A percentile compares a stretch with the other conserved stretches of the same genome.
phyloP scores from a whole-genome alignment of 2,797 vertebrate genomes.

The Benthosema pterotum region DNA sequence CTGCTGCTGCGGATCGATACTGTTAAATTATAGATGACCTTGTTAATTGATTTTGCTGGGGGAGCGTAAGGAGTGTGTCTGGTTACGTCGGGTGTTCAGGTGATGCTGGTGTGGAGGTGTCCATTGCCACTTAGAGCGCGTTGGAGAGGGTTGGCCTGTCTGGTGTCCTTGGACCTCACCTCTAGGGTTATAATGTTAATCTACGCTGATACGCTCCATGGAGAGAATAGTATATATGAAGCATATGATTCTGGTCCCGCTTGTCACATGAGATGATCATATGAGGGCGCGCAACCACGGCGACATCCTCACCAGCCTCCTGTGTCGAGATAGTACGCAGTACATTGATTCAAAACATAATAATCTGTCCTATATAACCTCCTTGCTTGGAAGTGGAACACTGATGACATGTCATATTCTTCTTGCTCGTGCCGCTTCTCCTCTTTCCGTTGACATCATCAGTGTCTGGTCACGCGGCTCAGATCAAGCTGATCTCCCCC shows the following conservation, averaged over 20 bases:
- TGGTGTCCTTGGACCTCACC: conserved; percentile 31
- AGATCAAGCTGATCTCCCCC: neutral
- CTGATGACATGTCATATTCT: conserved; percentile 15
- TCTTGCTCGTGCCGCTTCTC: neutral
- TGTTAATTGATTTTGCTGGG: conserved; percentile 69
- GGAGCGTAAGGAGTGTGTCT: conserved; percentile 64
- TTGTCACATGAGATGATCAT: neutral
- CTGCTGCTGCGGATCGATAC: conserved; percentile 59
- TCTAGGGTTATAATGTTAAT: neutral
- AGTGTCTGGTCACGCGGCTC: neutral
- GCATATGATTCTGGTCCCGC: neutral
- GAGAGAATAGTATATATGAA: neutral
- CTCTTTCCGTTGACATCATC: neutral
- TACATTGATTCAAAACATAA: too few species aligned
- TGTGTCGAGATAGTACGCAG: too few species aligned
- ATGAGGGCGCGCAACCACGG: too few species aligned
- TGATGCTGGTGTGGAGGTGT: conserved; percentile 12
- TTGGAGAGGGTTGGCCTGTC: neutral
- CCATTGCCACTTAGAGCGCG: conserved; percentile 5
- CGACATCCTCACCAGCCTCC: too few species aligned
- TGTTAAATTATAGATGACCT: conserved; percentile 74
- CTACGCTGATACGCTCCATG: neutral
- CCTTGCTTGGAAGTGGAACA: neutral
- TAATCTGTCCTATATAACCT: too few species aligned
- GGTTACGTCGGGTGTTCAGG: conserved; percentile 58